These are phyloP conservation scores for Tryphoninae sp. DNA, from an alignment of 2,888 invertebrate genomes.

Conservation along the genomic window DNA sequence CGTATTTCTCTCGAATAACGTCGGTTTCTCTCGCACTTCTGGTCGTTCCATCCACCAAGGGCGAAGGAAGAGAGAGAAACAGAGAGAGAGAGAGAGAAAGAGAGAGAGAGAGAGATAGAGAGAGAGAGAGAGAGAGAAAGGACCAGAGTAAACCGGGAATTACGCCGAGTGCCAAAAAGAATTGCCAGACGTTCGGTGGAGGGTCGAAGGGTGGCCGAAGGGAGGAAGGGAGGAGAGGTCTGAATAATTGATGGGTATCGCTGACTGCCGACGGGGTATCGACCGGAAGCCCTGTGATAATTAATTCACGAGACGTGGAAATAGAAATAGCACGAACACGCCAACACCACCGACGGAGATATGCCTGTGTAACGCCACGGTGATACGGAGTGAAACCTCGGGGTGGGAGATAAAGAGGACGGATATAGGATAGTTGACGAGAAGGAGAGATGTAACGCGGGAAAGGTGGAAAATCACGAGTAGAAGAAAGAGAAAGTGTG, in stretches of 20 bases:
- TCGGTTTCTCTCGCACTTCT: slow-evolving; percentile 28
- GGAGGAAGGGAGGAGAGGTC: slow-evolving; percentile 60
- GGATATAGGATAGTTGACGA: slow-evolving; percentile 37
- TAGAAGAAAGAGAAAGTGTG: not conserved
- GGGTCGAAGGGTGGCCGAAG: slow-evolving; percentile 5
- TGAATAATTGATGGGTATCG: slow-evolving; percentile 73
- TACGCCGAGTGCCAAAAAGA: slow-evolving; percentile 64
- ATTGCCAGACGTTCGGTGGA: slow-evolving; percentile 59
- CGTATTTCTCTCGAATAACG: not conserved
- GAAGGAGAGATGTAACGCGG: slow-evolving; percentile 19
- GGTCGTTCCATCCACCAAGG: slow-evolving; percentile 47
- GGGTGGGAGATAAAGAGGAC: slow-evolving; percentile 14
- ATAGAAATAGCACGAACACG: slow-evolving; percentile 74
- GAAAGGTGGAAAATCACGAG: slow-evolving; percentile 31
- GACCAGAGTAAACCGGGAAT: slow-evolving; percentile 61
- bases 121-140: no score
- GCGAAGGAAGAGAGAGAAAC: no score
- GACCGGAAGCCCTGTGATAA: slow-evolving; percentile 75
- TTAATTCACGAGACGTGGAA: slow-evolving; percentile 77
- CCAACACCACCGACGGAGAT: slow-evolving; percentile 19
- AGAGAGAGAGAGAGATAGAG: no score
- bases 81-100: no score
- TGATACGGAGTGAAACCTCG: slow-evolving; percentile 28
- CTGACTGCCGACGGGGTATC: slow-evolving; percentile 73
- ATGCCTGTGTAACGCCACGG: slow-evolving; percentile 26